phyloP scores from a whole-genome alignment of 2,888 invertebrate genomes.

The Agriopis marginaria region DNA sequence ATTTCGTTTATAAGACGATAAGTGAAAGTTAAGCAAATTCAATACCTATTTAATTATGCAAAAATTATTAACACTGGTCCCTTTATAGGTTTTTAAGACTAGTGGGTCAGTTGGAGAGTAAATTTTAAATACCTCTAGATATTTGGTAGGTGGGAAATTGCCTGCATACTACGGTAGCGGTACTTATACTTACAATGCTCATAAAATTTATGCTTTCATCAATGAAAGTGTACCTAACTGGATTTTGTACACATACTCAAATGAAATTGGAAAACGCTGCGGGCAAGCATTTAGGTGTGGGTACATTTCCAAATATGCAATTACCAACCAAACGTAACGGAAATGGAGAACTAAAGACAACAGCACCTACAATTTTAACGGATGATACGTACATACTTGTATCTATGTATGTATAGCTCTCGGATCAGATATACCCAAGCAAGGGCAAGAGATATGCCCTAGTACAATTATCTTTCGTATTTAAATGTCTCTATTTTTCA shows the following conservation, averaged over 20 bases:
- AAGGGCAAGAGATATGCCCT: too few relatives aligned
- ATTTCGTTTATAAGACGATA: too few relatives aligned
- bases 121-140: neutral
- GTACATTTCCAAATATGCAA: neutral
- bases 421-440: too few relatives aligned
- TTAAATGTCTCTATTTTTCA: too few relatives aligned
- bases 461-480: too few relatives aligned
- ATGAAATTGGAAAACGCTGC: slow-evolving; percentile 17
- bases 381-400: too few relatives aligned
- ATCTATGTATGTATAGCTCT: too few relatives aligned
- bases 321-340: slow-evolving; percentile 1
- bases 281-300: slow-evolving; percentile 8
- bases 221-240: slow-evolving; percentile 16
- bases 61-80: too few relatives aligned
- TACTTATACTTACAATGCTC: neutral
- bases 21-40: too few relatives aligned
- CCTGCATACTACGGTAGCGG: slow-evolving; percentile 2
- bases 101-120: neutral
- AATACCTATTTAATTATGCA: too few relatives aligned
- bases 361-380: neutral
- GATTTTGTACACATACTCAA: slow-evolving; percentile 13
- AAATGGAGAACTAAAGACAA: neutral
- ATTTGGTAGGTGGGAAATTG: neutral
- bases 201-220: slow-evolving; percentile 18
- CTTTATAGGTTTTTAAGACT: neutral